Base-by-base conservation (phyloP, 2,113 vertebrate genomes). In the Tiliqua scincoides region DNA sequence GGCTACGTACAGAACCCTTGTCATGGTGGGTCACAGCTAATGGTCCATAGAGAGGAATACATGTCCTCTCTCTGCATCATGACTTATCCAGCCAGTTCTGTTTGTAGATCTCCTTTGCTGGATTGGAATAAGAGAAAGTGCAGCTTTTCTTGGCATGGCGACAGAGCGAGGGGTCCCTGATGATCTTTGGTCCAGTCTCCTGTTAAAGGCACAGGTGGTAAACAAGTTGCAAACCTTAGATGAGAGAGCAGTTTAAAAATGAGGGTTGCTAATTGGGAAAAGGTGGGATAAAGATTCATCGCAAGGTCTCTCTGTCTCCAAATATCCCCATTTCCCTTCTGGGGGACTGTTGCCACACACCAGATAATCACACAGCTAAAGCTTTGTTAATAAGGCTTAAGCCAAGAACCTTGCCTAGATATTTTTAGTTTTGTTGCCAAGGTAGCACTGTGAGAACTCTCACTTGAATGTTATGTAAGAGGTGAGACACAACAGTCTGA, bases 361-460 rank as follows among this genome's bases (percentile, higher is more conserved):
- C 94, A 94, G 96, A 96, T 97, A 96, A 96, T 96, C 95, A 95
- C 93, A 90, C 90, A 92, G 95, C 92, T 92, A 96, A 95, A 95
- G 95, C 95, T 95, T 95, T 96, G 95, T 92, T 89, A 97, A 96
- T 93, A 95, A 95, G 96, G 95, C 95, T 96, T 95, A 96, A 93
- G 95, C 95, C 94, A 92, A 96, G 95, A 86, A 96, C 96, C 96
- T 97, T 95, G 94, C 95, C 96, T 96, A 93, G 96, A 93, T 97
- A 97, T 98, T 97, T 97, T 96, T 97, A 97, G 96, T 96, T 96
- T n/a, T 96, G 96, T 97, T 97, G 96, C 97, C 96, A 97, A 97
- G 97, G 97, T 96, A 97, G 96, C 97, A 95, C 95, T 95, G 96
- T 96, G 95, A 97, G 96, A 95, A 96, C 94, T 96, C 96, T 96